Evolutionary conservation across 1,140 invertebrate genomes (phyloP).

Genomic region (Bilobella aurantiaca): DNA sequence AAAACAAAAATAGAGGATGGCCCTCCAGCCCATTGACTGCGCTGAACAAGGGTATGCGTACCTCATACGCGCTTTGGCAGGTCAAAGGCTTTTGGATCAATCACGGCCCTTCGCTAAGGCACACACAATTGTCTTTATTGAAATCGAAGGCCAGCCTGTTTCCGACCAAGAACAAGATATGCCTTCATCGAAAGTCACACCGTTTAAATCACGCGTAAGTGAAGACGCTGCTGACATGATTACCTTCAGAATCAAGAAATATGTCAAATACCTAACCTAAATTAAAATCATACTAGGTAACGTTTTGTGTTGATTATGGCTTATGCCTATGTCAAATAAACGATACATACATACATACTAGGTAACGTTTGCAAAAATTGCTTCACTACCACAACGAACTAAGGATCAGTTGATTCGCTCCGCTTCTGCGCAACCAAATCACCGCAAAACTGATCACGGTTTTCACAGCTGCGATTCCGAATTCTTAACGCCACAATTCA

Average conservation of each 20-base stretch:
- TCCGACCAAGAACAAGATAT: not conserved
- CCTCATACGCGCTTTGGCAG: conserved; percentile 18
- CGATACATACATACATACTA: conserved; percentile 2
- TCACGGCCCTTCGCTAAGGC: not conserved
- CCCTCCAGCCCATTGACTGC: conserved; percentile 15
- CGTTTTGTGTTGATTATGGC: not conserved
- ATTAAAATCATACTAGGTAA: too few relatives aligned
- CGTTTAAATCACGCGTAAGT: not conserved
- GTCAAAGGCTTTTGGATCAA: conserved; percentile 13
- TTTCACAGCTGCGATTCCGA: not conserved
- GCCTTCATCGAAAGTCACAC: not conserved
- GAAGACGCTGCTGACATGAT: too few relatives aligned
- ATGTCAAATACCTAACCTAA: too few relatives aligned
- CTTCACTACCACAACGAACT: conserved; percentile 15
- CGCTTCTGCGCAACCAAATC: too few relatives aligned
- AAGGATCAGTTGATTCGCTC: not conserved
- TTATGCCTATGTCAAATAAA: not conserved
- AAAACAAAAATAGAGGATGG: conserved; percentile 17
- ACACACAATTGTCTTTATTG: conserved; percentile 22
- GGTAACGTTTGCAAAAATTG: conserved; percentile 27
- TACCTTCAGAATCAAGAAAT: too few relatives aligned
- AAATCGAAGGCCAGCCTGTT: conserved; percentile 6
- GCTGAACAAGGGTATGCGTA: conserved; percentile 22
- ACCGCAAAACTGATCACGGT: not conserved
- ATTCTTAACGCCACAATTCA: not conserved